Evolutionary conservation across 1,140 invertebrate species (phyloP), one percentile per base, ranked within the genome.

Genomic region (Orius laevigatus): DNA sequence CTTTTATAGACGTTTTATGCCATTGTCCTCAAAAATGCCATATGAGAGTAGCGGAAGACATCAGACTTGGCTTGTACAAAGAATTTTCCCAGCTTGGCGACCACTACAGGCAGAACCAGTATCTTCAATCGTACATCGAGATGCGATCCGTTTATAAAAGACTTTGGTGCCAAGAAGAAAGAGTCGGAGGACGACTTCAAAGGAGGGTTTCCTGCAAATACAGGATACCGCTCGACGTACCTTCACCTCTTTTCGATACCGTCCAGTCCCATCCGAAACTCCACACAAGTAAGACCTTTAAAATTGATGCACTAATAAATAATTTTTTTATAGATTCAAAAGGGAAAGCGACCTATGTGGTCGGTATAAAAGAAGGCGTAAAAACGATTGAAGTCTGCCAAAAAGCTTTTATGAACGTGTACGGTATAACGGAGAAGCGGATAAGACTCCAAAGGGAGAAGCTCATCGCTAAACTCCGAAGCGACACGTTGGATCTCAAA

Each of bases 11-110:
- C 8, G 8, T 25, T 25, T 53, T 72, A 16, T 72, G 70, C 56
- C 62, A 66, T 39, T 72, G 70, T 52, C 69, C 68, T 5, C 70
- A 71, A 60, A 68, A 66, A 62, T 72, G 70, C 57, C 64, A 65
- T 40, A 63, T 66, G 41, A 60, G 64, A 49, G 63, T 72, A 18
- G 63, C 68, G 9, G 50, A 57, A 36, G 63, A 65, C 40, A 59
- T 62, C 5, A 57, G 66, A 38, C 59, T 63, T 31, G 55, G 57
- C 8, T 60, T 72, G 3, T 70, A 69, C 55, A 55, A 59, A 36
- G 63, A 68, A 44, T 72, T 71, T 54, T 66, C 65, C 50, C 63
- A 61, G 41, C 55, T 72, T 20, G 62, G 60, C 11, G 66, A 68
- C 48, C 62, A 66, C 20, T 60, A 63, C 33, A 36, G 55, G 49